A percentile compares a stretch with the other conserved stretches of the same genome.
These are phyloP conservation scores for Acropora yongei DNA, from an alignment of 64 coral and sea anemone species.

Conservation along the genomic window DNA sequence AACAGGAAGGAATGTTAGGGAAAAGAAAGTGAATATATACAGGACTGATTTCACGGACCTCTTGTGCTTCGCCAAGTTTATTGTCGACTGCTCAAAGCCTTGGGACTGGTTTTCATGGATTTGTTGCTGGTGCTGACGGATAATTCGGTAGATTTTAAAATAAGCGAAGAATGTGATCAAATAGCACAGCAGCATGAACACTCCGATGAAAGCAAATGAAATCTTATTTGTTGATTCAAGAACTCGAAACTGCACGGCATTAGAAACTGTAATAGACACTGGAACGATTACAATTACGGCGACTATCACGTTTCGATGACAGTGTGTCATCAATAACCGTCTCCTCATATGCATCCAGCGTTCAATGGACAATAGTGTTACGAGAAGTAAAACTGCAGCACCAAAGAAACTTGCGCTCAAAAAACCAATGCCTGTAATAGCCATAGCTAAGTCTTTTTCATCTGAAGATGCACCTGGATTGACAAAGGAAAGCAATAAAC, in stretches of 20 bases:
- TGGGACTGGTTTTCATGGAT: neutral
- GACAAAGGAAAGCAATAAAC: neutral
- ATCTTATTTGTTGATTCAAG: no score
- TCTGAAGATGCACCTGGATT: neutral
- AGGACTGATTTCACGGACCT: neutral
- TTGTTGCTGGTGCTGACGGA: conserved; percentile 14
- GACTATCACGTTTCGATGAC: neutral
- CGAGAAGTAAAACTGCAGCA: neutral
- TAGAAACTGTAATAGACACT: neutral
- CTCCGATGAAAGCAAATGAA: neutral
- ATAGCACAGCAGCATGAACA: neutral
- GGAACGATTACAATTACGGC: neutral
- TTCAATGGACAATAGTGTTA: conserved; percentile 19
- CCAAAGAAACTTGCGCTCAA: neutral
- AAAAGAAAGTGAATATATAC: neutral
- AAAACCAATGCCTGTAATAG: no score
- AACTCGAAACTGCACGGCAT: no score
- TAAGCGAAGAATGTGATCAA: neutral
- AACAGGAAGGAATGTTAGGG: neutral
- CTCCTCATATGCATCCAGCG: conserved; percentile 29
- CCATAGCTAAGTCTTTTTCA: neutral
- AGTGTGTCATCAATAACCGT: neutral
- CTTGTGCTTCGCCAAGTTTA: neutral
- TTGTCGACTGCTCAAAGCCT: neutral
- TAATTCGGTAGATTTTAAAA: conserved; percentile 15